A percentile compares a stretch with the other conserved stretches of the same genome.
Evolutionary conservation across 1,140 invertebrate species (phyloP).

Genomic region (Hylaeus volcanicus): DNA sequence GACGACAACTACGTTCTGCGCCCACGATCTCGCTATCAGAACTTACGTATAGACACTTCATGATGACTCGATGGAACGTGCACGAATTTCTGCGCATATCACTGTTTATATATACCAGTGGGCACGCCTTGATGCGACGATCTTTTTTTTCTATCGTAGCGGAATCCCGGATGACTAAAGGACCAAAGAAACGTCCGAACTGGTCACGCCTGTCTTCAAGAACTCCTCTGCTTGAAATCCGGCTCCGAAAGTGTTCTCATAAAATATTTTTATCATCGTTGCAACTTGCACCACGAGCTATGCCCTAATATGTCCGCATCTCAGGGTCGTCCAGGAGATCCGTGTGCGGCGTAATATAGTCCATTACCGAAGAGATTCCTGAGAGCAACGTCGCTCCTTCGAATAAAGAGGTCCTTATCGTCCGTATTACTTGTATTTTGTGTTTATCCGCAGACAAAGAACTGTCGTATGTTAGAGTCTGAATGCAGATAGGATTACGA

Average conservation of each 20-base stretch:
- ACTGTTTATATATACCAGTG: conserved; percentile 70
- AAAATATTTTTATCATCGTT: not conserved
- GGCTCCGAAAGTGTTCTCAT: conserved; percentile 40
- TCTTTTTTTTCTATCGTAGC: conserved; percentile 50
- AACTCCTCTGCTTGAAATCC: conserved; percentile 44
- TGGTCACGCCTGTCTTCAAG: conserved; percentile 54
- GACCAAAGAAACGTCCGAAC: conserved; percentile 16
- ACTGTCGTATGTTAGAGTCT: not conserved
- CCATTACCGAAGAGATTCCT: not conserved
- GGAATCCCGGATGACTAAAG: not conserved
- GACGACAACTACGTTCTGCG: not conserved
- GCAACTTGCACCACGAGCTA: not conserved
- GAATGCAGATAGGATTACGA: too few species aligned
- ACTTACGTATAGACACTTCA: conserved; percentile 66
- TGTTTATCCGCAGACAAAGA: not conserved
- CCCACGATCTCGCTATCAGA: not conserved
- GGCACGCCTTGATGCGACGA: conserved; percentile 54
- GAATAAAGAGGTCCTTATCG: conserved; percentile 11
- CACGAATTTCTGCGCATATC: conserved; percentile 46
- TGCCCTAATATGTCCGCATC: conserved; percentile 42
- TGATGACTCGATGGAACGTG: conserved; percentile 59
- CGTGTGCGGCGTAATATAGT: conserved; percentile 20
- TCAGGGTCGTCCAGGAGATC: conserved; percentile 36
- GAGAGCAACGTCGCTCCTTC: not conserved
- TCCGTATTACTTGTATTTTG: conserved; percentile 1